Percentiles rank a stretch among this genome's conserved stretches.
Conservation (phyloP, 30 jellyfish, hydroid and myxozoan genomes). For the Aurelia sp. region DNA sequence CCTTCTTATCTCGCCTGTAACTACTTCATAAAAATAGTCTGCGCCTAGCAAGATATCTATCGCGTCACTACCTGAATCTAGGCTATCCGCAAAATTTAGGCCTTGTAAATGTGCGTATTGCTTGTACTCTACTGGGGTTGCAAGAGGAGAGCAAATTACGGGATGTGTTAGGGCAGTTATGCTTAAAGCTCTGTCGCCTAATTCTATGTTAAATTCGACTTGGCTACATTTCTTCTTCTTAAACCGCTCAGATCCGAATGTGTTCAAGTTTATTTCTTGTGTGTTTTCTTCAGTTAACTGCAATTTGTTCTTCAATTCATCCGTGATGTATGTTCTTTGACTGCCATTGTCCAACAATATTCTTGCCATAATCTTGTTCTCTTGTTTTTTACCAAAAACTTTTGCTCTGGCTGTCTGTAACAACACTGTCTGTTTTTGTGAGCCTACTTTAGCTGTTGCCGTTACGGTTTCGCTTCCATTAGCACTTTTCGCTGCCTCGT, state of each 20-base stretch:
- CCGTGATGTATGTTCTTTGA: conserved; percentile 55
- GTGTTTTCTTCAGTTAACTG: neutral
- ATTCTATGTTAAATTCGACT: conserved; percentile 33
- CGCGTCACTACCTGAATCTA: neutral
- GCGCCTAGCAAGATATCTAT: conserved; percentile 36
- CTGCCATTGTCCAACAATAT: conserved; percentile 65
- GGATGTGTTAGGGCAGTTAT: neutral
- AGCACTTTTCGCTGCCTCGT: neutral
- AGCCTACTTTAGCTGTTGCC: conserved; percentile 16
- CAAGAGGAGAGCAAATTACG: conserved; percentile 6
- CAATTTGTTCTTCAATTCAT: conserved; percentile 33
- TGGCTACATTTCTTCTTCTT: conserved; percentile 18
- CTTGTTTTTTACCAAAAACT: conserved; percentile 2
- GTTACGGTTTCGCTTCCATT: conserved; percentile 21
- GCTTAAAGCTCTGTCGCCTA: neutral
- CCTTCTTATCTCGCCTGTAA: conserved; percentile 32
- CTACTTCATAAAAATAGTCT: conserved; percentile 23
- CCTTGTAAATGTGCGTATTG: conserved; percentile 28
- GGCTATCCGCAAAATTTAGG: conserved; percentile 2
- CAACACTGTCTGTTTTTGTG: neutral
- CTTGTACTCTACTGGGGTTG: conserved; percentile 3
- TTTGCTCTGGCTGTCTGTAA: conserved; percentile 39
- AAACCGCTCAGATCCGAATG: conserved; percentile 45
- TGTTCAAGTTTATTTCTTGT: conserved; percentile 37
- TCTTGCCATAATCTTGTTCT: neutral